phyloP scores from a whole-genome alignment of 2,113 vertebrate genomes.

The Antechinus flavipes region DNA sequence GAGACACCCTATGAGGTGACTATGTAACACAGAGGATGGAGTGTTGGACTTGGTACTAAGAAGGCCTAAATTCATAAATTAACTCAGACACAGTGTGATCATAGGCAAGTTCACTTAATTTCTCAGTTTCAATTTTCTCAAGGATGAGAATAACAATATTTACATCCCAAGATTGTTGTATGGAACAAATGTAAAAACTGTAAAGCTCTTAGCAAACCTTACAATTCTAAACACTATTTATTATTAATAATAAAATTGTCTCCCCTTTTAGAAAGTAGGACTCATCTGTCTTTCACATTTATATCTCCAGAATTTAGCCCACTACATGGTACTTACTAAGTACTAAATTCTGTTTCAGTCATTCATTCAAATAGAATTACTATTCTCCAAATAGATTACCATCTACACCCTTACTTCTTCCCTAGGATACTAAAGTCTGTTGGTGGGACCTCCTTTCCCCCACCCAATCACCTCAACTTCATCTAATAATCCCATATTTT shows the following conservation, averaged over 20 bases:
- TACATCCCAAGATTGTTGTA: background rate
- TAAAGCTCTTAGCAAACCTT: background rate
- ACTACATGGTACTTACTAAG: background rate
- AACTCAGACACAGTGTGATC: background rate
- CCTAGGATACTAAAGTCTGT: background rate
- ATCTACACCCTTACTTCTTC: background rate
- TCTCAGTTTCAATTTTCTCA: background rate
- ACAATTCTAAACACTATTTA: background rate
- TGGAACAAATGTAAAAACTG: background rate
- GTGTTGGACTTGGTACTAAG: background rate
- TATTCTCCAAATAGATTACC: background rate
- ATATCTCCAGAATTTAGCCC: background rate
- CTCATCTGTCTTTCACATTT: background rate
- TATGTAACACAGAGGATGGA: background rate
- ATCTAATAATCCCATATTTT: background rate
- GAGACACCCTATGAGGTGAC: background rate
- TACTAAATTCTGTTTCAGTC: background rate
- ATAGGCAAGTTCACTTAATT: background rate
- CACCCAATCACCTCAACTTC: background rate
- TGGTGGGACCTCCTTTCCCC: background rate
- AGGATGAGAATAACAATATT: background rate
- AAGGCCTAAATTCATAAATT: background rate
- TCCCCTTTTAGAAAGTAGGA: background rate
- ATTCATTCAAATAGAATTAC: background rate
- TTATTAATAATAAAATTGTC: background rate